phyloP scores from a whole-genome alignment of 2,888 invertebrate species.

The Acronicta alni region DNA sequence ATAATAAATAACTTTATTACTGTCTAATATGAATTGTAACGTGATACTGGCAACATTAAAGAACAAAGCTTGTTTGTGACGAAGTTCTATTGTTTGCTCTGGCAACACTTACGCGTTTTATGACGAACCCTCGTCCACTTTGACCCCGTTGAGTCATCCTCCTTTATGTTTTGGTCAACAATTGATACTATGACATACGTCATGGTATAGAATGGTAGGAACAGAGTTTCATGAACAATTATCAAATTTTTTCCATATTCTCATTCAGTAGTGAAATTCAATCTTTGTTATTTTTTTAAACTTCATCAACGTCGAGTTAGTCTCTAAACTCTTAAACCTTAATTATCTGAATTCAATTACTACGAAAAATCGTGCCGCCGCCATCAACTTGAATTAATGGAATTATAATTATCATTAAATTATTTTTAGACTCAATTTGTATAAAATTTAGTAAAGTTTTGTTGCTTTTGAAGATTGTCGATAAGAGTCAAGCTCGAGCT shows the following conservation, averaged over 20 bases:
- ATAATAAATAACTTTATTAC: slow-evolving; percentile 34
- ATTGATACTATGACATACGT: slow-evolving; percentile 3
- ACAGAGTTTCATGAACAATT: too few species aligned
- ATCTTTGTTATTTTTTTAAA: too few species aligned
- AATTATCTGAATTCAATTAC: too few species aligned
- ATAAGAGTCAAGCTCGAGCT: too few species aligned
- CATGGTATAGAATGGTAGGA: too few species aligned
- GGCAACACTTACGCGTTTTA: slow-evolving; percentile 27
- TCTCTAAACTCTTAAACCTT: too few species aligned
- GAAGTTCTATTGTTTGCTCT: slow-evolving; percentile 34
- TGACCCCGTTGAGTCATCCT: slow-evolving; percentile 37
- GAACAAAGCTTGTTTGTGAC: slow-evolving; percentile 52
- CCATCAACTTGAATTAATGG: not conserved
- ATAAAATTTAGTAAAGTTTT: too few species aligned
- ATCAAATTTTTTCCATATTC: too few species aligned
- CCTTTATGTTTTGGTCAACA: slow-evolving; percentile 15
- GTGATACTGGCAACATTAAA: slow-evolving; percentile 38
- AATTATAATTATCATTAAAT: not conserved
- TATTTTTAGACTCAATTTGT: not conserved
- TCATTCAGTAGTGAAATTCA: too few species aligned
- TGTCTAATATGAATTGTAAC: slow-evolving; percentile 42
- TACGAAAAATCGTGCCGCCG: not conserved
- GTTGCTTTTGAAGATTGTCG: too few species aligned
- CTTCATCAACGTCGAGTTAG: too few species aligned
- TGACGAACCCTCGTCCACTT: slow-evolving; percentile 28